Percentiles rank a stretch among this genome's conserved stretches.
These are phyloP conservation scores for Chlorospingus semifuscus DNA, from an alignment of 2,797 vertebrate species.

Conservation along the genomic window DNA sequence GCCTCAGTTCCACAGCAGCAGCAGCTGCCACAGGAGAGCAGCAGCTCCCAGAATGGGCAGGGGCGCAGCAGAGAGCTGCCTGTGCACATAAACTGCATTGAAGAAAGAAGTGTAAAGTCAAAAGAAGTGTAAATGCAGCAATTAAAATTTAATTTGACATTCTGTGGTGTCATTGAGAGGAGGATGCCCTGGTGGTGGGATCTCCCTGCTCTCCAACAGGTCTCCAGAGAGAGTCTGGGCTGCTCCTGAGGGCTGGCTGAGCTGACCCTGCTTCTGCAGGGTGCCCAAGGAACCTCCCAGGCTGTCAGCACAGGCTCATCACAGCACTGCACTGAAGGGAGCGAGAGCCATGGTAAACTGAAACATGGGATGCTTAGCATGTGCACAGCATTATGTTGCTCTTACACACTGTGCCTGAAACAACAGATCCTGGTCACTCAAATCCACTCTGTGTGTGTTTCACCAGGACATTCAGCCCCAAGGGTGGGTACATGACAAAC, in stretches of 20 bases:
- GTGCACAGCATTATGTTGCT: rapidly evolving
- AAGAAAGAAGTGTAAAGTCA: background rate
- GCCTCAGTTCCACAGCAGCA: background rate
- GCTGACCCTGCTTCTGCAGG: background rate
- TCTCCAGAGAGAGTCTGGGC: background rate
- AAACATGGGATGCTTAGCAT: rapidly evolving
- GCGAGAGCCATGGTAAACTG: rapidly evolving
- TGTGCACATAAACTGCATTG: background rate
- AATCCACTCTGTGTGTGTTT: background rate
- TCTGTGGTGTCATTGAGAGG: background rate
- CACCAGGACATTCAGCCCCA: too few species aligned
- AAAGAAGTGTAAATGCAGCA: background rate
- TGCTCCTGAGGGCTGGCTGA: background rate
- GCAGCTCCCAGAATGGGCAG: background rate
- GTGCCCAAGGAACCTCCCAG: background rate
- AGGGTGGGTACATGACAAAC: background rate
- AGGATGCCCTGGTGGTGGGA: too few species aligned
- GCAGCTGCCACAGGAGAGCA: background rate
- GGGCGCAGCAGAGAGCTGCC: background rate
- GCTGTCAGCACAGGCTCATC: background rate
- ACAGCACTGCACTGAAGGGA: rapidly evolving
- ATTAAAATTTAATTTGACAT: background rate
- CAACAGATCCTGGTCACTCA: background rate
- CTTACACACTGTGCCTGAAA: background rate
- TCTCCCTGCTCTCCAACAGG: background rate